Base-by-base conservation (phyloP, 2,888 invertebrate genomes). In the Drosophila glabriapex region DNA sequence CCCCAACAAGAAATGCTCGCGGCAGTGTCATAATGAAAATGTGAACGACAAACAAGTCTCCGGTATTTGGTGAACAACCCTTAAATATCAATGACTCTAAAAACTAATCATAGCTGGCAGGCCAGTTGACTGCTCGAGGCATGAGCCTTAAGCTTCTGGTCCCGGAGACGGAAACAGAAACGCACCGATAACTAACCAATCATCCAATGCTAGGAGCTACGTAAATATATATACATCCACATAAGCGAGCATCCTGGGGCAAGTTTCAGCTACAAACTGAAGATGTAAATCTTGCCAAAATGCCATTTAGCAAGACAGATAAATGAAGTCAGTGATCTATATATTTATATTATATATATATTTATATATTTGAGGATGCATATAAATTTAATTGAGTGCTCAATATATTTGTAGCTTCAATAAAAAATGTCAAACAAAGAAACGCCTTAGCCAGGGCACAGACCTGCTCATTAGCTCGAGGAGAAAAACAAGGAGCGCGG, bases 1-100 rank as follows among this genome's bases (percentile, higher is more conserved):
- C 37, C 37, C 37, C 25, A 41, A 64, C 37, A 69, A 68, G 68
- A 81, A 75, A 49, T 60, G 84, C 79, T 69, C 58, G 63, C 68
- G 66, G 73, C 80, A 31, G 80, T 85, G 67, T 76, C 85, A 73
- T 73, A 80, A 73, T 73, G 77, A 53, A 80, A 60, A 80, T 68
- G 62, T 68, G 67, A 61, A 78, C 75, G 61, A 65, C 46, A 71
- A 71, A 54, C 64, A 70, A 65, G 70, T 46, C 67, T 29, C 52
- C 43, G 63, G 49, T 54, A 64, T 80, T 75, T 68, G 75, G 49
- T 37, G 50, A 41, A 31, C 61, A 64, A 14, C 55, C 58, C 62
- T 58, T 31, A 29, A 33, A 31, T 46, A 46, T 25, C 46, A 25
- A 25, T 46, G 25, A 46, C 16, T 7, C 46, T 2, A 46, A 46